Percentiles rank a stretch among this genome's conserved stretches.
phyloP scores from a whole-genome alignment of 2,797 vertebrate genomes.

The Sarcophilus harrisii region DNA sequence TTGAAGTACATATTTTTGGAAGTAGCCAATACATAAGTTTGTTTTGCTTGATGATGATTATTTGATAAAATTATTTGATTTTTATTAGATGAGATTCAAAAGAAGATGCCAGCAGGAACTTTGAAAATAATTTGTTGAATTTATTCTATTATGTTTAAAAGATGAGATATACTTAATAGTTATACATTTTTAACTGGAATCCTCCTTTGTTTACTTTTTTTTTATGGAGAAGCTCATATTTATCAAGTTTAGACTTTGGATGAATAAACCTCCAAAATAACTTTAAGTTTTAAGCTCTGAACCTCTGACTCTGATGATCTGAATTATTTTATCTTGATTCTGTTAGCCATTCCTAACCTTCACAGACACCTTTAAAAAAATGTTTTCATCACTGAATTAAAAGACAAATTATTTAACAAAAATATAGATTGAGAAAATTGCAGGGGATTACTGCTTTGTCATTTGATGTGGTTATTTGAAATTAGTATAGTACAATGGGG shows the following conservation, averaged over 20 bases:
- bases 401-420: neutral
- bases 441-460: neutral
- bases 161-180: neutral
- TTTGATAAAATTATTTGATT: neutral
- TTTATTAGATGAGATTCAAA: neutral
- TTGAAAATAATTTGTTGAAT: neutral
- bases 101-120: neutral
- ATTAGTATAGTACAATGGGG: neutral
- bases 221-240: neutral
- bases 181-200: neutral
- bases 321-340: neutral
- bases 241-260: neutral
- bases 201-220: neutral
- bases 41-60: neutral
- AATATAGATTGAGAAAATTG: neutral
- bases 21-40: neutral
- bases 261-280: neutral
- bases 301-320: neutral
- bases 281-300: neutral
- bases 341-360: neutral
- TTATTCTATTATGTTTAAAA: neutral
- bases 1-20: neutral
- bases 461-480: neutral
- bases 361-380: neutral
- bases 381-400: neutral